Conservation (phyloP, 2,888 invertebrate genomes). For the Folsomia manolachei region DNA sequence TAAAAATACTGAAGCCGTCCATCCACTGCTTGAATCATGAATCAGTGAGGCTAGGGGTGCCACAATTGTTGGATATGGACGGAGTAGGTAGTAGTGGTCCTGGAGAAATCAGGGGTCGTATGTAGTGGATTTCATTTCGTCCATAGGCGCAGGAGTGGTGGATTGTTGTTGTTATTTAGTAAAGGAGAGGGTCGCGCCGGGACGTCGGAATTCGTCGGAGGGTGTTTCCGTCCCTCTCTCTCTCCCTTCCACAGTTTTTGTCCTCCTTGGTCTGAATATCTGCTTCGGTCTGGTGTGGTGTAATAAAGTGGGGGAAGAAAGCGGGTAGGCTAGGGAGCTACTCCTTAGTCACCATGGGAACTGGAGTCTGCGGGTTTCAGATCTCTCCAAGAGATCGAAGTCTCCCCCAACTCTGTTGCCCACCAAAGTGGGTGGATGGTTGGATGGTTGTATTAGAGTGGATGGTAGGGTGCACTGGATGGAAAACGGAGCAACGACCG, state of each 20-base stretch:
- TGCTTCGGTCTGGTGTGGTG: too few species aligned
- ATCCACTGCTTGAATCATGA: too few species aligned
- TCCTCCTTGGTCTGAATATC: too few species aligned
- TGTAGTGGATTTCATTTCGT: neutral
- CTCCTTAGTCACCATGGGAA: conserved; percentile 44
- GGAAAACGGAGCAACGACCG: conserved; percentile 45
- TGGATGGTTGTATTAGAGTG: too few species aligned
- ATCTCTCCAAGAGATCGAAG: conserved; percentile 50
- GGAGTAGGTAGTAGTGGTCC: too few species aligned
- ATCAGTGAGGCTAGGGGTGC: too few species aligned
- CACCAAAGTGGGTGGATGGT: too few species aligned
- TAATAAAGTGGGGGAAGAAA: conserved; percentile 5
- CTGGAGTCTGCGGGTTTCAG: conserved; percentile 51
- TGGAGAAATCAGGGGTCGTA: neutral
- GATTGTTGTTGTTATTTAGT: conserved; percentile 17
- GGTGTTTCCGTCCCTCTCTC: conserved; percentile 11
- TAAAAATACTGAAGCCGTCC: too few species aligned
- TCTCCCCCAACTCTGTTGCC: too few species aligned
- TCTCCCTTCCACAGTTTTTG: neutral
- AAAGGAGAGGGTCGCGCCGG: conserved; percentile 5
- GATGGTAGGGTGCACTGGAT: too few species aligned
- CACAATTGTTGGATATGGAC: too few species aligned
- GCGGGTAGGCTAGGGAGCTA: too few species aligned
- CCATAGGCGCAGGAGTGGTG: conserved; percentile 11
- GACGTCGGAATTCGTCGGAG: neutral